Conservation (phyloP, 2,797 vertebrate species). For the Lindbergichthys nudifrons region DNA sequence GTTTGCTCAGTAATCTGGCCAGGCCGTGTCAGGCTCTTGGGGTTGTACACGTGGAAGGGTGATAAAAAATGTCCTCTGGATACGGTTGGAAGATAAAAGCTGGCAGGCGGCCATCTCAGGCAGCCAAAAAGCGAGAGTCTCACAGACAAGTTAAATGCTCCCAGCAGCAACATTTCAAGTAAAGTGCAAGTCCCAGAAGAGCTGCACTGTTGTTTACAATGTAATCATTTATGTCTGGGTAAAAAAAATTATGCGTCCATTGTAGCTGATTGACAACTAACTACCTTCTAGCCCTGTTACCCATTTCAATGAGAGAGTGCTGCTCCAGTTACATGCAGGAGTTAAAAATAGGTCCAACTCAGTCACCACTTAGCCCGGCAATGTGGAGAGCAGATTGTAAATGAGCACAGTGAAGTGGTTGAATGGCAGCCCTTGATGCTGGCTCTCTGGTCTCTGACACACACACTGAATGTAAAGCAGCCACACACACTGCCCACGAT, state of each 20-base stretch:
- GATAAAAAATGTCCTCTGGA: slow-evolving; percentile 65
- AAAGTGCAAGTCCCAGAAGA: slow-evolving; percentile 10
- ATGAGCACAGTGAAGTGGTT: slow-evolving; percentile 77
- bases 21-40: slow-evolving; percentile 35
- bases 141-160: slow-evolving; percentile 34
- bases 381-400: slow-evolving; percentile 78
- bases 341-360: slow-evolving; percentile 82
- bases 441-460: slow-evolving; percentile 54
- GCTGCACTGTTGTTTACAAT: neutral
- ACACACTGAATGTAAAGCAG: slow-evolving; percentile 71
- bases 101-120: slow-evolving; percentile 47
- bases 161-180: slow-evolving; percentile 26
- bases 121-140: slow-evolving; percentile 27
- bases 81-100: slow-evolving; percentile 57
- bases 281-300: slow-evolving; percentile 58
- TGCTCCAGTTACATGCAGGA: slow-evolving; percentile 73
- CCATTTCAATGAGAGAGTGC: slow-evolving; percentile 63
- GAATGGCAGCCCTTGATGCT: slow-evolving; percentile 78
- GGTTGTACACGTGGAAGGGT: slow-evolving; percentile 50
- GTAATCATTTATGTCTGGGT: neutral
- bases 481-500: slow-evolving; percentile 36
- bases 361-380: slow-evolving; percentile 80
- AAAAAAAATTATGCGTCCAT: neutral
- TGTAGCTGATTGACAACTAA: slow-evolving; percentile 64
- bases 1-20: slow-evolving; percentile 50